Evolutionary conservation across 1,140 invertebrate species (phyloP).

Genomic region (Drosophila saltans): DNA sequence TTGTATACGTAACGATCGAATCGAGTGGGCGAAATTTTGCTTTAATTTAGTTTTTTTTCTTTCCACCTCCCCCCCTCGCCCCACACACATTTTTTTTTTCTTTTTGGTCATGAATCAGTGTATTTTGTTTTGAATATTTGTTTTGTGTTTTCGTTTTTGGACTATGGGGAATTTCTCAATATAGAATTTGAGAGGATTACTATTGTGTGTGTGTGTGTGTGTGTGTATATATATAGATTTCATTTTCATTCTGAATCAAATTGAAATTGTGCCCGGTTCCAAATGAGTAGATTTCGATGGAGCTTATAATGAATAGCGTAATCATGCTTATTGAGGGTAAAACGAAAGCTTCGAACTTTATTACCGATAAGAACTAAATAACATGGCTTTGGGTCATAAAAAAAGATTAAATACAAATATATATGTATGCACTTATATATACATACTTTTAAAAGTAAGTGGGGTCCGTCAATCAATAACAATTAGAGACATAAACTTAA

Average conservation of each 20-base stretch:
- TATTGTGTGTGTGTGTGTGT: neutral
- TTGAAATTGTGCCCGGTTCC: conserved; percentile 1
- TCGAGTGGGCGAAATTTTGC: conserved; percentile 2
- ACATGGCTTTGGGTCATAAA: neutral
- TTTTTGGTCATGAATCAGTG: conserved; percentile 18
- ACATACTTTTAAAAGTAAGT: too few species aligned
- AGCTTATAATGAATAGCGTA: neutral
- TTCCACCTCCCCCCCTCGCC: neutral
- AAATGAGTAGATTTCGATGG: neutral
- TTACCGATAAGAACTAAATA: neutral
- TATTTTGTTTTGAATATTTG: conserved; percentile 11
- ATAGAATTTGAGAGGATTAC: conserved; percentile 1
- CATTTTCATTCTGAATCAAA: neutral
- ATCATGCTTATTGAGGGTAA: neutral
- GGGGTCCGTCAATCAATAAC: too few species aligned
- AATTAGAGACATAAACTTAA: too few species aligned
- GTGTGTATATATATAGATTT: neutral
- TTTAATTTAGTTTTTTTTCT: conserved; percentile 19
- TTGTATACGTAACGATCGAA: conserved; percentile 31
- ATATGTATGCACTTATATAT: too few species aligned
- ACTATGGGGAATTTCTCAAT: conserved; percentile 17
- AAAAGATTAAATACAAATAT: too few species aligned
- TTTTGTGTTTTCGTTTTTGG: neutral
- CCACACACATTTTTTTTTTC: neutral
- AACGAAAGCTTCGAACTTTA: neutral